These are phyloP conservation scores for Aythya baeri DNA, from an alignment of 2,113 vertebrate genomes.

Conservation along the genomic window DNA sequence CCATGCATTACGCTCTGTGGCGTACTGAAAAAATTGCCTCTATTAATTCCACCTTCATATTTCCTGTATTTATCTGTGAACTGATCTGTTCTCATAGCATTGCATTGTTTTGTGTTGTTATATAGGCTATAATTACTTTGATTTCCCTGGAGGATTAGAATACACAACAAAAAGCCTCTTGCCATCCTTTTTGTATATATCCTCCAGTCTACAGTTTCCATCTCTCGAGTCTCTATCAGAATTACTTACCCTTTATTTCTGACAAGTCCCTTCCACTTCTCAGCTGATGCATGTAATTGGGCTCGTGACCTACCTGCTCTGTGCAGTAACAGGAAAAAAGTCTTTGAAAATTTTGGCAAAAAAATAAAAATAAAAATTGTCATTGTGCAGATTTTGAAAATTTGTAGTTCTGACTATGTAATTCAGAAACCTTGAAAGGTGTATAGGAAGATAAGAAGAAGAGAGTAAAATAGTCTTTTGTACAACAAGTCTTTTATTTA, in stretches of 20 bases:
- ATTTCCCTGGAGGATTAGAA: background rate
- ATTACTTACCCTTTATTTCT: background rate
- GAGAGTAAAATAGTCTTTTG: background rate
- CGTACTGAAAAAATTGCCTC: background rate
- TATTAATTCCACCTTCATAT: background rate
- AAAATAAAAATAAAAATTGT: background rate
- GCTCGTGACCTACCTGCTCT: background rate
- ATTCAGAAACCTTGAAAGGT: background rate
- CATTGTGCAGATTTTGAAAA: background rate
- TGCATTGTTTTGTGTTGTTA: background rate
- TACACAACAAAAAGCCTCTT: background rate
- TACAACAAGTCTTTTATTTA: background rate
- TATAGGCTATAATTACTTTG: background rate
- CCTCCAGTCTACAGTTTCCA: background rate
- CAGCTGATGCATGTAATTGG: background rate
- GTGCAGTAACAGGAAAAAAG: background rate
- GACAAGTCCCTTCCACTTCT: background rate
- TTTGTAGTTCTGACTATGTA: background rate
- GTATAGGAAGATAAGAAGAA: background rate
- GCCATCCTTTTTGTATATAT: background rate
- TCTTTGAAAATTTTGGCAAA: background rate
- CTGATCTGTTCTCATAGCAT: background rate
- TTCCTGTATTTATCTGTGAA: background rate
- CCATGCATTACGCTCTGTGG: too few species aligned
- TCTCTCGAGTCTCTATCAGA: background rate